These are phyloP conservation scores for Cacatua alba DNA, from an alignment of 2,113 vertebrate species.

Conservation along the genomic window DNA sequence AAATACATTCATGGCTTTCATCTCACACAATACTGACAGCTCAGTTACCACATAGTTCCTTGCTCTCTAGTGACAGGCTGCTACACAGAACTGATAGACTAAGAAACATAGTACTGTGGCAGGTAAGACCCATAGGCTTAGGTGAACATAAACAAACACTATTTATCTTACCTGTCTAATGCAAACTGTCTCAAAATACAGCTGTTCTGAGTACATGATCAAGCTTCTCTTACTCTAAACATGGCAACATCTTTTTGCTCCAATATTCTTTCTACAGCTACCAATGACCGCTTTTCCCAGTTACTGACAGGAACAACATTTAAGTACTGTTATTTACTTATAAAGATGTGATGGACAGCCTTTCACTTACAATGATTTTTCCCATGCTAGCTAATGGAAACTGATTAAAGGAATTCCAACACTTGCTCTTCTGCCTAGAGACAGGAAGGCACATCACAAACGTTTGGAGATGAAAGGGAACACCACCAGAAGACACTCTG, in stretches of 20 bases:
- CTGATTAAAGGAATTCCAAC: background rate
- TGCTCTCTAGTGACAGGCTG: background rate
- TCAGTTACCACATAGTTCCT: background rate
- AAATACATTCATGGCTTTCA: background rate
- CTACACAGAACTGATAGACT: background rate
- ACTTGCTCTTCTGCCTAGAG: background rate
- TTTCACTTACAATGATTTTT: background rate
- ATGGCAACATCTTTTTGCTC: background rate
- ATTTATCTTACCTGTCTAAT: background rate
- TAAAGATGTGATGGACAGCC: background rate
- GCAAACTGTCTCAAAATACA: background rate
- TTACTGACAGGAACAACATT: background rate
- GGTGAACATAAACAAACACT: background rate
- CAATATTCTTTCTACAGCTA: background rate
- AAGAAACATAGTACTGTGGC: background rate
- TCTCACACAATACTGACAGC: background rate
- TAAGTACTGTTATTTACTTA: background rate
- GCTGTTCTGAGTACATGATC: background rate
- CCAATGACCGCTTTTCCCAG: background rate
- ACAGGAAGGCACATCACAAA: background rate
- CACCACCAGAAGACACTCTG: background rate
- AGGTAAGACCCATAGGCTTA: background rate
- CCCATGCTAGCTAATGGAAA: background rate
- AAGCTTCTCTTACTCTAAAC: background rate
- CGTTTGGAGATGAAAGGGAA: background rate